phyloP scores from a whole-genome alignment of 2,888 invertebrate genomes.

The Hydraecia micacea region DNA sequence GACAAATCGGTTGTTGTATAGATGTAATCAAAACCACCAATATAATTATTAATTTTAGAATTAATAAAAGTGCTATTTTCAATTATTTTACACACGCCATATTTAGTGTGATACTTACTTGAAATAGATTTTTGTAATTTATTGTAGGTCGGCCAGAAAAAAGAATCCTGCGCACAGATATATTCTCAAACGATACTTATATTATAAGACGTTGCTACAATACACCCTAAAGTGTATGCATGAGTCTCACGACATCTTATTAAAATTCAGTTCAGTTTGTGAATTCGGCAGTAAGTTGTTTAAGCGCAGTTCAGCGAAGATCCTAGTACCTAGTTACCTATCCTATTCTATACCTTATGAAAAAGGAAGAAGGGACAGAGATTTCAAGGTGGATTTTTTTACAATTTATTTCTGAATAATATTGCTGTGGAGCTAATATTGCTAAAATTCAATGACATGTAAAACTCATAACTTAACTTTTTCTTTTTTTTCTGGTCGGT shows the following conservation, averaged over 20 bases:
- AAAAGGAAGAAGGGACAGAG: neutral
- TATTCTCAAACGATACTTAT: neutral
- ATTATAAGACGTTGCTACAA: neutral
- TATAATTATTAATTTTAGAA: conserved; percentile 28
- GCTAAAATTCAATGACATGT: conserved; percentile 1
- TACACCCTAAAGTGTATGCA: neutral
- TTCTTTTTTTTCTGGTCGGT: conserved; percentile 44
- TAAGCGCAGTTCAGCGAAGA: neutral
- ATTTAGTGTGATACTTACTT: conserved; percentile 56
- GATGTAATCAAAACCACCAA: conserved; percentile 38
- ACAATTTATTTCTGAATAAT: neutral
- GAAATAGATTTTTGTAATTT: conserved; percentile 44
- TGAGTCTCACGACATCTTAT: neutral
- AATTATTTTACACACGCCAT: conserved; percentile 59
- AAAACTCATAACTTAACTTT: neutral
- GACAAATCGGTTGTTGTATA: conserved; percentile 51
- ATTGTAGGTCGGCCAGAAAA: conserved; percentile 45
- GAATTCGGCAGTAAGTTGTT: neutral
- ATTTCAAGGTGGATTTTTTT: neutral
- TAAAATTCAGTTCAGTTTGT: neutral
- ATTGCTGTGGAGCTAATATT: neutral
- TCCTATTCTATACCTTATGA: too few species aligned
- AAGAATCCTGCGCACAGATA: neutral
- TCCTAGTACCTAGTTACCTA: too few species aligned
- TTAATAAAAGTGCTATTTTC: conserved; percentile 58